Evolutionary conservation across 2,113 vertebrate genomes (phyloP), one percentile per base, ranked within the genome.

Genomic region (Onychostoma macrolepis): DNA sequence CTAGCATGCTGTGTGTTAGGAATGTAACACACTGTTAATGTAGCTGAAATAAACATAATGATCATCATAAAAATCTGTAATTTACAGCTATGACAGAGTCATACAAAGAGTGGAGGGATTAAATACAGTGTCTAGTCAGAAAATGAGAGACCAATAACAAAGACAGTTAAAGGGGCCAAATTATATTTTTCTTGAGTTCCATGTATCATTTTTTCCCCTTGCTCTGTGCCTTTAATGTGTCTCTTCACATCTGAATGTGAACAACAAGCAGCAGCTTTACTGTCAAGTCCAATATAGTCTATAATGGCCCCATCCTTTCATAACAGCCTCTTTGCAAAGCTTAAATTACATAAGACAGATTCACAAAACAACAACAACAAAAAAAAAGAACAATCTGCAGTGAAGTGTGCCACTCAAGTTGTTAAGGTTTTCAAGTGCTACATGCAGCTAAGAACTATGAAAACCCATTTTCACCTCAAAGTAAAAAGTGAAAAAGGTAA

Each of bases 381-480:
- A 67, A 28, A 67, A 21, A 38, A 4, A 4, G n/a, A n/a, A n/a
- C n/a, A n/a, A 41, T 15, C 19, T 75, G 24, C 2, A 38, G 24
- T 75, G 72, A 75, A 75, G 72, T 75, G 38, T 75, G 72, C 38
- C 72, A 75, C 72, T 75, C 72, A 75, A 43, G 72, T 43, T 45
- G 72, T 75, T 10, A 75, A 45, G 72, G 72, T 45, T 45, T 41
- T 26, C 12, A 74, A n/a, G n/a, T 45, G 24, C 72, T 15, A 75
- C 43, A 28, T n/a, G 24, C 38, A 43, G 71, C 21, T n/a, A 43
- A 74, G 24, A 71, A 75, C 38, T 43, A 48, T 76, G 21, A 17
- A 76, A 76, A 28, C 41, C 41, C 41, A 74, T 74, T 74, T 74
- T 4, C 33, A 9, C 30, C 17, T 71, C 4, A 24, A 24, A 26